Base-by-base conservation (phyloP, 2,113 vertebrate genomes). In the Fukomys damarensis region DNA sequence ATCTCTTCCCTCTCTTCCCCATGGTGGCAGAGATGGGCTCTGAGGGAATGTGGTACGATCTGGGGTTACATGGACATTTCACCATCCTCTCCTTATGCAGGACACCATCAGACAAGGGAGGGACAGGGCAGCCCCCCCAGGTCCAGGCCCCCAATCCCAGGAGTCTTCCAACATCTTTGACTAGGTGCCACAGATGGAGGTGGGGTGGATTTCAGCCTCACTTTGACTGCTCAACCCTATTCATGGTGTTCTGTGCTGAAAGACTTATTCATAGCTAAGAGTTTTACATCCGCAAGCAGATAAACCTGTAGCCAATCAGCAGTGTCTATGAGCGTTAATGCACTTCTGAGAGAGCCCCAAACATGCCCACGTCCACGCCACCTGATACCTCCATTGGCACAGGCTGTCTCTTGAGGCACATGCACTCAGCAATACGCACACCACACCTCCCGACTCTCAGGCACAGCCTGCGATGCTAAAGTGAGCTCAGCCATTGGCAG, bases 371-470 rank as follows among this genome's bases (percentile, higher is more conserved):
- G 0, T 7, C 84, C 49, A 14, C 3, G n/a, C 9, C 20, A 17
- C 93, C 24, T 32, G 13, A 87, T 38, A 49, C 38, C 30, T 81
- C 43, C 70, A 61, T 0, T 22, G 80, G 22, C 68, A 86, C 86
- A n/a, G 91, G 85, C 5, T 63, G 38, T 89, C 97, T 76, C 90
- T 94, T 80, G 96, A 59, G 92, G 63, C 91, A 43, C 6, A 65
- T 94, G 86, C 94, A 95, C 92, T 94, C 84, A 22, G 91, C 86
- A 65, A 94, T 82, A 92, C 65, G 41, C 96, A 90, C 77, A 85
- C 19, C 74, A 85, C 68, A 28, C 20, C 41, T 26, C 72, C 72
- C 72, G 1, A 97, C 96, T 96, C 96, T 58, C 63, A 79, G 81
- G 83, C 77, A 91, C 30, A 85, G 1, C 61, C 41, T 63, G n/a